phyloP scores from a whole-genome alignment of 2,113 vertebrate genomes.

The Bos taurus region DNA sequence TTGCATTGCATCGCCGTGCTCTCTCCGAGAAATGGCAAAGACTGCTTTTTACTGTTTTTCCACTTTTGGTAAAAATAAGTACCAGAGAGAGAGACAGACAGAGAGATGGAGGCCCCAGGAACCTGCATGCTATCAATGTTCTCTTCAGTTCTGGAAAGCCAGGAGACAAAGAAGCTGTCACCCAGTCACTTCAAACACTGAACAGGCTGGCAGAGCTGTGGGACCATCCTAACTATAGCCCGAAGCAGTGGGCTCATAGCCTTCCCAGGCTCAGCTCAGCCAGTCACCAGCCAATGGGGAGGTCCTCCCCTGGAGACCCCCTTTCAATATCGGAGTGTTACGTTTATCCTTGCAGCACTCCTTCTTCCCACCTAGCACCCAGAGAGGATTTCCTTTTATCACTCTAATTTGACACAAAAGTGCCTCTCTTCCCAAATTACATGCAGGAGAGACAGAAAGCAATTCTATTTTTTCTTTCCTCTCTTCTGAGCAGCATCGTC shows the following conservation, averaged over 20 bases:
- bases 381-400: background rate
- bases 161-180: background rate
- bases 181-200: background rate
- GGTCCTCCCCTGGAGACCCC: background rate
- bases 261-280: background rate
- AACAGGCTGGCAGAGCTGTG: background rate
- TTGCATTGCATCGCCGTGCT: background rate
- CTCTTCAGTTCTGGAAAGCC: background rate
- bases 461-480: background rate
- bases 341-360: background rate
- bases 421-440: slow-evolving; percentile 7
- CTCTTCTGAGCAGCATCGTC: background rate
- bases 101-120: background rate
- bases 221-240: background rate
- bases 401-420: background rate
- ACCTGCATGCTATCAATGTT: background rate
- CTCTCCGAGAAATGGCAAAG: background rate
- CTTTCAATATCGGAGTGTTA: background rate
- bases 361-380: too few relatives aligned
- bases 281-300: too few relatives aligned
- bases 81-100: background rate
- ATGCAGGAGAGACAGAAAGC: background rate
- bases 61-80: background rate
- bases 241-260: fast-evolving
- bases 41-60: background rate